Percentiles rank a stretch among this genome's conserved stretches.
Evolutionary conservation across 2,797 vertebrate species (phyloP).

Genomic region (Yasuhikotakia modesta): DNA sequence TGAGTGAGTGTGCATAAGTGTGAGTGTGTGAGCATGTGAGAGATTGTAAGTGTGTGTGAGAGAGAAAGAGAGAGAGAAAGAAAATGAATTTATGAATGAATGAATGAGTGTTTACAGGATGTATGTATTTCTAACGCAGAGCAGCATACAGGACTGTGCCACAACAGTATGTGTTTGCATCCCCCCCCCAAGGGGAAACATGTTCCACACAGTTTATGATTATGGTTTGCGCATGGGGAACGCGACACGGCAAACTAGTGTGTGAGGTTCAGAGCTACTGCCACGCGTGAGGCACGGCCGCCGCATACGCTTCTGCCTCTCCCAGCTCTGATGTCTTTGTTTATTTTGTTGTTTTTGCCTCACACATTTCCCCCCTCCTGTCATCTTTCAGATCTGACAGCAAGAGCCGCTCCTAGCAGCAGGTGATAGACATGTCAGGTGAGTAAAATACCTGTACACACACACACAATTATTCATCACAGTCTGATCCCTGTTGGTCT

Average conservation of each 20-base stretch:
- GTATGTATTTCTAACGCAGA: no score
- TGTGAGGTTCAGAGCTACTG: constrained; percentile 6
- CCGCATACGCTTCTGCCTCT: constrained; percentile 35
- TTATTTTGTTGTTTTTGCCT: constrained; percentile 41
- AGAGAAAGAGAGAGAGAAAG: no score
- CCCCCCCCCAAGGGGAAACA: constrained; percentile 38
- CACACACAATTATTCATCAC: constrained; percentile 49
- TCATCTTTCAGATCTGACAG: constrained; percentile 56
- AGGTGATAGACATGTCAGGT: constrained; percentile 58
- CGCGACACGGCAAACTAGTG: constrained; percentile 4
- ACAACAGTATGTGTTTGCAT: constrained; percentile 19
- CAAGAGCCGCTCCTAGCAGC: constrained; percentile 58
- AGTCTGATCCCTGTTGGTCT: constrained; percentile 48
- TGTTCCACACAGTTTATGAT: constrained; percentile 44
- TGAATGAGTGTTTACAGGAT: no score
- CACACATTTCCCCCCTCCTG: constrained; percentile 59
- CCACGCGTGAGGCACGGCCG: constrained; percentile 5
- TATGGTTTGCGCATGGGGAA: constrained; percentile 26
- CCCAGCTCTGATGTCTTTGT: constrained; percentile 44
- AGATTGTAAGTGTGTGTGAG: no score
- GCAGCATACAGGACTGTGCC: no score
- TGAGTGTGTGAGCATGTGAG: no score
- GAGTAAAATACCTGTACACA: constrained; percentile 45
- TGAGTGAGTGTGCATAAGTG: no score
- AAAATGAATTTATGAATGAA: no score